Conservation (phyloP, 1,140 invertebrate genomes). For the Drosophila pallidifrons region DNA sequence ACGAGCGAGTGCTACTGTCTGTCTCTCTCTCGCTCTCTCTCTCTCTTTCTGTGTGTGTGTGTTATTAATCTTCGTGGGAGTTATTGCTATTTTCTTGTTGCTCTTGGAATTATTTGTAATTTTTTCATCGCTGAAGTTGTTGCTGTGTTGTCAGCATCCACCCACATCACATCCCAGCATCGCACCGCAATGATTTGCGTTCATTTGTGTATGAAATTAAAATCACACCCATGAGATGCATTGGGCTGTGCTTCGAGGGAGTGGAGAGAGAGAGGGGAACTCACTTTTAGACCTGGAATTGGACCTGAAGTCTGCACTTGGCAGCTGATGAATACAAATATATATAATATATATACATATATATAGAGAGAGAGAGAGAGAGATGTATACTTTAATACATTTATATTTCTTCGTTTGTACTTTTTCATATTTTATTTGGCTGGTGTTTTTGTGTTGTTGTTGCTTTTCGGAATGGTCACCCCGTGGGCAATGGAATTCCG, state of each 20-base stretch:
- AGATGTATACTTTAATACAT: slow-evolving; percentile 1
- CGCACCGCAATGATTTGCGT: slow-evolving; percentile 65
- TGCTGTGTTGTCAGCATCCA: slow-evolving; percentile 24
- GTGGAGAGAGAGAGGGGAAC: neutral
- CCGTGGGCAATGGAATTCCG: slow-evolving; percentile 69
- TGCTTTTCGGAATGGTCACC: slow-evolving; percentile 57
- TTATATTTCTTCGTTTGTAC: slow-evolving; percentile 1
- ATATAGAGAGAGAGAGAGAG: neutral
- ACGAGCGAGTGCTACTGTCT: slow-evolving; percentile 39
- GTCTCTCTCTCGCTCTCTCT: slow-evolving; percentile 41
- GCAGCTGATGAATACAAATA: slow-evolving; percentile 42
- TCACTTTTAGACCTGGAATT: neutral
- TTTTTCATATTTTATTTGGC: slow-evolving; percentile 2
- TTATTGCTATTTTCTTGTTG: slow-evolving; percentile 70
- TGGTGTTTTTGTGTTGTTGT: neutral
- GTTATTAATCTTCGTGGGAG: slow-evolving; percentile 84
- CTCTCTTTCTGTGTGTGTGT: slow-evolving; percentile 33
- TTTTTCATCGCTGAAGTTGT: slow-evolving; percentile 21
- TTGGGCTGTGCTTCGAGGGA: slow-evolving; percentile 8
- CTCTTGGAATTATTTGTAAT: slow-evolving; percentile 51
- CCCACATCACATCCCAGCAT: neutral
- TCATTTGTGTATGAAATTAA: slow-evolving; percentile 85
- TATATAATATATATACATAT: neutral
- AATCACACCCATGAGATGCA: slow-evolving; percentile 83
- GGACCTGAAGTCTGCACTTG: slow-evolving; percentile 33